phyloP scores from a whole-genome alignment of 2,888 invertebrate species.

The Tenthredo livida region DNA sequence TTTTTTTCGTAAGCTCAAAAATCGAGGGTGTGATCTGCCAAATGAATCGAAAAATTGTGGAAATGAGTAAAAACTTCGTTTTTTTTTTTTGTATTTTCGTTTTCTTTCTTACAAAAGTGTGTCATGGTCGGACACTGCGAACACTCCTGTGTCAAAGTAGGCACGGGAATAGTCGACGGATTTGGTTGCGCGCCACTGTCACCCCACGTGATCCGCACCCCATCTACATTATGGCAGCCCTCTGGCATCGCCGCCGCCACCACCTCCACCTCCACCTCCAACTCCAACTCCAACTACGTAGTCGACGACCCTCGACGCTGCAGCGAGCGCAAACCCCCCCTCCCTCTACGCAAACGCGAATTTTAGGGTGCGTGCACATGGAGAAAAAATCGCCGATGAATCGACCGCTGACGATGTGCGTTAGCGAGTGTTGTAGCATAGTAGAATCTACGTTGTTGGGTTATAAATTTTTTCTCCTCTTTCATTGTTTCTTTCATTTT shows the following conservation, averaged over 20 bases:
- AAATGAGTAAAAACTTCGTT: not conserved
- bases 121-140: conserved; percentile 23
- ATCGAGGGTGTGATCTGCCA: not conserved
- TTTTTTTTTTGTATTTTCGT: too few species aligned
- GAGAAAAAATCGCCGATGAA: conserved; percentile 7
- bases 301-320: conserved; percentile 50
- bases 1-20: not conserved
- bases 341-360: conserved; percentile 46
- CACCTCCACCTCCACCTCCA: not conserved
- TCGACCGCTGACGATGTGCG: not conserved
- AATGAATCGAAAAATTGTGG: not conserved
- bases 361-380: conserved; percentile 52
- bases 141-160: not conserved
- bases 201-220: conserved; percentile 52
- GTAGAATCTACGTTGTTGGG: not conserved
- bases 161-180: not conserved
- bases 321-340: conserved; percentile 24
- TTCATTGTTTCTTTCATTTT: not conserved
- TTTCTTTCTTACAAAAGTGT: not conserved
- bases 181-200: conserved; percentile 36
- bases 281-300: not conserved
- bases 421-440: not conserved
- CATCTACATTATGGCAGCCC: conserved; percentile 54
- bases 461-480: not conserved
- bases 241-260: conserved; percentile 28